These are phyloP conservation scores for Cepphus grylle DNA, from an alignment of 2,113 vertebrate species.

Conservation along the genomic window DNA sequence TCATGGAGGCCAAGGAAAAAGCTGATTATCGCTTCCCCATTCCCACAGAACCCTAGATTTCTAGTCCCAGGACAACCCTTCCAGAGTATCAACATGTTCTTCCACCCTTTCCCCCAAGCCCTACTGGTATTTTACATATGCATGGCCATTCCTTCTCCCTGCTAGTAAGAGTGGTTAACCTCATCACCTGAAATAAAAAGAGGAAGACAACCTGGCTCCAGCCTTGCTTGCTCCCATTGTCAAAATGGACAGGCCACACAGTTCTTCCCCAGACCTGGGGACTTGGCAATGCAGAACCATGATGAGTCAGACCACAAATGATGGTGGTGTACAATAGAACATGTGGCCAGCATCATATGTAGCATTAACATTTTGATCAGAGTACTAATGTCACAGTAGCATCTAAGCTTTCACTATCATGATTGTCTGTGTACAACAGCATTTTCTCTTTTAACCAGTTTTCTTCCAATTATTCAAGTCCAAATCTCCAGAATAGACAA, in stretches of 20 bases:
- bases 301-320: neutral
- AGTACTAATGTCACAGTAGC: neutral
- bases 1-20: neutral
- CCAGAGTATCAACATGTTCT: neutral
- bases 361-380: neutral
- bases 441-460: neutral
- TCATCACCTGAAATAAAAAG: neutral
- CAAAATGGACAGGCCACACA: neutral
- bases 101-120: neutral
- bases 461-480: neutral
- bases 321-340: neutral
- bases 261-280: neutral
- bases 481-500: neutral
- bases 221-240: neutral
- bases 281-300: neutral
- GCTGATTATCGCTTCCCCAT: neutral
- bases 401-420: neutral
- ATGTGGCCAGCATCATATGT: neutral
- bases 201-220: neutral
- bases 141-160: neutral
- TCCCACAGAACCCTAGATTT: neutral
- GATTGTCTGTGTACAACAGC: neutral
- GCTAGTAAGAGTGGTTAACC: neutral
- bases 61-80: neutral
- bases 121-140: neutral